A percentile compares a stretch with the other conserved stretches of the same genome.
These are phyloP conservation scores for Ferdinandea cuprea DNA, from an alignment of 2,888 invertebrate species.

Conservation along the genomic window DNA sequence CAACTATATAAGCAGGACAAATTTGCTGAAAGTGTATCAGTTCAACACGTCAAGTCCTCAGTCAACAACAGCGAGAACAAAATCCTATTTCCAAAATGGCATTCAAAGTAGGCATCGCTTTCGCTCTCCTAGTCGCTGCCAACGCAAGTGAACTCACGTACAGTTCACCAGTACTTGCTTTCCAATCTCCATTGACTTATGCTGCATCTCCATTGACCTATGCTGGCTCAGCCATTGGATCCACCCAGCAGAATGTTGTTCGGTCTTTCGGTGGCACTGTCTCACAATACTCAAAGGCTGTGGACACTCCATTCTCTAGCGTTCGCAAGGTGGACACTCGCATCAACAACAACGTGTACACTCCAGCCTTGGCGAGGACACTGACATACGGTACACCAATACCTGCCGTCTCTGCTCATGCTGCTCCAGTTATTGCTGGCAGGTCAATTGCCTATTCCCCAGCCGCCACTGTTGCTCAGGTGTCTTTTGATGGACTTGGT, in stretches of 20 bases:
- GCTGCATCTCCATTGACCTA: constrained; percentile 77
- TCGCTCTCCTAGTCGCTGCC: constrained; percentile 85
- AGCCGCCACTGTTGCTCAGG: constrained; percentile 85
- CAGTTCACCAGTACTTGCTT: constrained; percentile 47
- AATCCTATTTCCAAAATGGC: constrained; percentile 54
- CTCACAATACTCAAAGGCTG: constrained; percentile 85
- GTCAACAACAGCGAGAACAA: constrained; percentile 46
- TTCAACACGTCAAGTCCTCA: constrained; percentile 6
- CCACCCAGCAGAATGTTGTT: constrained; percentile 85
- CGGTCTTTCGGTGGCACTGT: constrained; percentile 85
- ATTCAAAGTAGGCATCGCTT: constrained; percentile 84
- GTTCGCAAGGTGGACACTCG: constrained; percentile 85
- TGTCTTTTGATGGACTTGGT: constrained; percentile 85
- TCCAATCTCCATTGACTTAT: constrained; percentile 77
- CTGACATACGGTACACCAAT: constrained; percentile 77
- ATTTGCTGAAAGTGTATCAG: constrained; percentile 38
- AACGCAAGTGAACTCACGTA: constrained; percentile 84
- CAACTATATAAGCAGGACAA: constrained; percentile 37
- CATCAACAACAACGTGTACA: constrained; percentile 82
- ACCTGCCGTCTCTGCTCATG: constrained; percentile 75
- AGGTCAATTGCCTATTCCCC: constrained; percentile 82
- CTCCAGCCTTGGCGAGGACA: constrained; percentile 75
- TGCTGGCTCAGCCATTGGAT: constrained; percentile 81
- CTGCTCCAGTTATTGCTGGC: constrained; percentile 77
- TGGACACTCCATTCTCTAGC: constrained; percentile 86